phyloP scores from a whole-genome alignment of 2,797 vertebrate genomes.

The Anolis apletophallus region DNA sequence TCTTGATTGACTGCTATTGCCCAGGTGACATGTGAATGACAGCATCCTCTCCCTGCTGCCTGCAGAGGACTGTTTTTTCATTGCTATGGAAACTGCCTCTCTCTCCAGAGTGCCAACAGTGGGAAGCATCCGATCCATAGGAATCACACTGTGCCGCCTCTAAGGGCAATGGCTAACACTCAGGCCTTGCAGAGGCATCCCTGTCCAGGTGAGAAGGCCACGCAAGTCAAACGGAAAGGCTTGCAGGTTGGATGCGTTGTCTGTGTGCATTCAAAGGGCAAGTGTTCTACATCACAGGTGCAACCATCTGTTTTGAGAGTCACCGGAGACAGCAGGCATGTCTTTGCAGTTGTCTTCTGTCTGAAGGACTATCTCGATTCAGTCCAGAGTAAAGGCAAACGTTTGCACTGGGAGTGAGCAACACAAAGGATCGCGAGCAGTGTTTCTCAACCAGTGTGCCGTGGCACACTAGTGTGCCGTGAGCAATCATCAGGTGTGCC shows the following conservation, averaged over 20 bases:
- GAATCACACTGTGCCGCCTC: neutral
- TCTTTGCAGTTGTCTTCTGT: neutral
- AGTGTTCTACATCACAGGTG: neutral
- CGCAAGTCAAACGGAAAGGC: neutral
- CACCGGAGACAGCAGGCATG: neutral
- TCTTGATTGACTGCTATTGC: conserved; percentile 2
- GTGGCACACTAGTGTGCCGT: too few relatives aligned
- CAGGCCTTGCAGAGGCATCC: neutral
- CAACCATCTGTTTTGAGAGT: neutral
- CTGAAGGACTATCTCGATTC: neutral
- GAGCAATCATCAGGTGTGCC: too few relatives aligned
- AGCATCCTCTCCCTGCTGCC: neutral
- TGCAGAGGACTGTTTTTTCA: conserved; percentile 3
- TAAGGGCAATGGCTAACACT: neutral
- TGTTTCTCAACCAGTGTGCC: too few relatives aligned
- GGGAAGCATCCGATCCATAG: conserved; percentile 27
- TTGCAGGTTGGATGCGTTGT: neutral
- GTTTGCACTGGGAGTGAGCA: neutral
- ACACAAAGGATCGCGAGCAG: too few relatives aligned
- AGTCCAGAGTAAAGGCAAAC: neutral
- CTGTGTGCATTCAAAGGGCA: neutral
- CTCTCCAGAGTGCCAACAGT: neutral
- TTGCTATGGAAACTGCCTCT: conserved; percentile 40
- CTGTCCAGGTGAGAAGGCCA: neutral
- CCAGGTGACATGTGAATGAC: neutral